Conservation (phyloP, 1,140 invertebrate genomes). For the Drosophila neocordata region DNA sequence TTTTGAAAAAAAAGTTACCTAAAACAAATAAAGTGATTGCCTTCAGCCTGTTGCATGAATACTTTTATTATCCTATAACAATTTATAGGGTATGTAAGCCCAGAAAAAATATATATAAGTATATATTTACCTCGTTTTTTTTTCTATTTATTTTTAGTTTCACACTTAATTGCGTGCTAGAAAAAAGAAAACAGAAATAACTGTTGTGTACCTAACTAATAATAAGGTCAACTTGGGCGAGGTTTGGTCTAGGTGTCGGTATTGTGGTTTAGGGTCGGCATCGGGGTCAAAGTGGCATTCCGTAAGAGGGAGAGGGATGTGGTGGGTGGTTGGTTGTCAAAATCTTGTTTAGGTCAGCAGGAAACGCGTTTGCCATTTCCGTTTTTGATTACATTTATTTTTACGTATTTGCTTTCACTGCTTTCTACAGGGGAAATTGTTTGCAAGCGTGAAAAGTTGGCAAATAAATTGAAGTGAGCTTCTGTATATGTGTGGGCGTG, state of each 20-base stretch:
- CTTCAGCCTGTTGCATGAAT: too few species aligned
- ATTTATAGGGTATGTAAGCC: not conserved
- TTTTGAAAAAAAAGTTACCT: not conserved
- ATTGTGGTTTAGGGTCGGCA: constrained; percentile 53
- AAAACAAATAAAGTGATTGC: too few species aligned
- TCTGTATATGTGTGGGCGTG: not conserved
- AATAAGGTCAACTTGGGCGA: constrained; percentile 7
- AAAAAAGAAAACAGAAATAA: constrained; percentile 41
- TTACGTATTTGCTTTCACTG: constrained; percentile 5
- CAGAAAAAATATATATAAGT: not conserved
- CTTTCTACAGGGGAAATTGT: constrained; percentile 27
- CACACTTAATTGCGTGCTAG: constrained; percentile 52
- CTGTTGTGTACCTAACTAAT: constrained; percentile 18
- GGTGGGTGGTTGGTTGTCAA: constrained; percentile 5
- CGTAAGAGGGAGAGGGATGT: constrained; percentile 2
- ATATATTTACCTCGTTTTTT: constrained; percentile 18
- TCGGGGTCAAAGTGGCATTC: constrained; percentile 29
- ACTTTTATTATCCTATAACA: too few species aligned
- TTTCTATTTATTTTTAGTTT: constrained; percentile 24
- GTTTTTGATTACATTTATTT: constrained; percentile 53
- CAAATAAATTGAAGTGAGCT: constrained; percentile 42
- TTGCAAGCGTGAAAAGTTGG: constrained; percentile 49
- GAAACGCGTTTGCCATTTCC: constrained; percentile 62
- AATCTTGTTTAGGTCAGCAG: constrained; percentile 38
- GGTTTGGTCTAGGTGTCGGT: not conserved